phyloP scores from a whole-genome alignment of 1,140 invertebrate species.

The Plectrocnemia conspersa region DNA sequence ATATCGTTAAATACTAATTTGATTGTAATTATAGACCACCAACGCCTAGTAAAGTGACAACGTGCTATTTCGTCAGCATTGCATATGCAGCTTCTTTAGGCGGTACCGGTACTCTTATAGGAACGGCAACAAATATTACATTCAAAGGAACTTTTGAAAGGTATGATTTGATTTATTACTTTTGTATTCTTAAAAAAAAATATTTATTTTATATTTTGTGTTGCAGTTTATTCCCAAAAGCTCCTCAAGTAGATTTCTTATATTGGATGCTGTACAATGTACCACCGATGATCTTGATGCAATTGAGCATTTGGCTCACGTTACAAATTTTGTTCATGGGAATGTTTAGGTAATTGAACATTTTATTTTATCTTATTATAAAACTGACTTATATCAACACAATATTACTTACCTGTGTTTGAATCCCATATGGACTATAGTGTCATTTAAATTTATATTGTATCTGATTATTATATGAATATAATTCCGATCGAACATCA shows the following conservation, averaged over 20 bases:
- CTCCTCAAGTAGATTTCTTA: conserved; percentile 67
- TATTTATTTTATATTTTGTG: conserved; percentile 13
- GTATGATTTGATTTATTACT: conserved; percentile 45
- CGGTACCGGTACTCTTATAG: conserved; percentile 81
- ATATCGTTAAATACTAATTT: background rate
- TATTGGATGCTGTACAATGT: conserved; percentile 68
- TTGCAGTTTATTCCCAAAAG: conserved; percentile 52
- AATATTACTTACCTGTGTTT: too few species aligned
- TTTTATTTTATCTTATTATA: background rate
- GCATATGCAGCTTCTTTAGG: conserved; percentile 72
- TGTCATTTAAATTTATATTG: background rate
- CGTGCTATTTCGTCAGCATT: conserved; percentile 69
- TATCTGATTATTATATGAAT: background rate
- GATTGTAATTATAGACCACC: conserved; percentile 40
- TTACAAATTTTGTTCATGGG: conserved; percentile 73
- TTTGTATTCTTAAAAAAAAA: conserved; percentile 7
- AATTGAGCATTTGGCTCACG: conserved; percentile 66
- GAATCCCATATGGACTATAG: background rate
- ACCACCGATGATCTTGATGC: conserved; percentile 67
- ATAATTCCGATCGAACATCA: background rate
- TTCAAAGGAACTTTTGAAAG: conserved; percentile 70
- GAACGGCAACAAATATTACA: conserved; percentile 84
- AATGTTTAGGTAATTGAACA: conserved; percentile 56
- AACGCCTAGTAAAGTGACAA: conserved; percentile 60
- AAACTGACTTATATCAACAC: too few species aligned